Evolutionary conservation across 2,797 vertebrate genomes (phyloP).

Genomic region (Buphagus erythrorhynchus): DNA sequence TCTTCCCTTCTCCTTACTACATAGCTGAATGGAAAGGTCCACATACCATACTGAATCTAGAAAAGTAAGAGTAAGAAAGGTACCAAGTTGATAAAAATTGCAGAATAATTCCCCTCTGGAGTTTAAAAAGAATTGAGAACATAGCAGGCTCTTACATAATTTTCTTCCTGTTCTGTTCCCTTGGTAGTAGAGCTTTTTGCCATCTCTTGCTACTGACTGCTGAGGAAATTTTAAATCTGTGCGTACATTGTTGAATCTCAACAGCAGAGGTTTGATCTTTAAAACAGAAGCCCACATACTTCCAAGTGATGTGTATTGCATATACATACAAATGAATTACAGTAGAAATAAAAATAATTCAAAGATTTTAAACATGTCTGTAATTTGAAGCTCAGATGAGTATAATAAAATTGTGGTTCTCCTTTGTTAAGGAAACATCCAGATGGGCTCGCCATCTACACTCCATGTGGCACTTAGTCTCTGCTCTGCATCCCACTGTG

Average conservation of each 20-base stretch:
- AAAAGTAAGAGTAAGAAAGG: neutral
- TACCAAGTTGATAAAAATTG: neutral
- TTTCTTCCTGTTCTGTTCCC: neutral
- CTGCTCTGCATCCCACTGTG: neutral
- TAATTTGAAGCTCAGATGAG: neutral
- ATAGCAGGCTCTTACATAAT: neutral
- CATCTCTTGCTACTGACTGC: neutral
- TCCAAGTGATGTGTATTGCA: neutral
- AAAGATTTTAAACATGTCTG: neutral
- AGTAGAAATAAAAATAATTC: slow-evolving; percentile 13
- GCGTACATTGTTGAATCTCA: neutral
- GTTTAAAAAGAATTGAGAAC: neutral
- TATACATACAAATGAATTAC: neutral
- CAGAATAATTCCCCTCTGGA: neutral
- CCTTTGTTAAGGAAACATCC: neutral
- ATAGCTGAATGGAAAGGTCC: neutral
- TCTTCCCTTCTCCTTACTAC: neutral
- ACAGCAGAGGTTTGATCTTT: neutral
- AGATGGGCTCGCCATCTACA: neutral
- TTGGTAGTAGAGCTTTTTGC: neutral
- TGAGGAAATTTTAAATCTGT: neutral
- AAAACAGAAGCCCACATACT: neutral
- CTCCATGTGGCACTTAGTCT: slow-evolving; percentile 5
- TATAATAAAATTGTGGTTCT: neutral
- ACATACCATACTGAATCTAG: neutral